Base-by-base conservation (phyloP, 1,140 invertebrate genomes). In the Trichonephila clavipes region DNA sequence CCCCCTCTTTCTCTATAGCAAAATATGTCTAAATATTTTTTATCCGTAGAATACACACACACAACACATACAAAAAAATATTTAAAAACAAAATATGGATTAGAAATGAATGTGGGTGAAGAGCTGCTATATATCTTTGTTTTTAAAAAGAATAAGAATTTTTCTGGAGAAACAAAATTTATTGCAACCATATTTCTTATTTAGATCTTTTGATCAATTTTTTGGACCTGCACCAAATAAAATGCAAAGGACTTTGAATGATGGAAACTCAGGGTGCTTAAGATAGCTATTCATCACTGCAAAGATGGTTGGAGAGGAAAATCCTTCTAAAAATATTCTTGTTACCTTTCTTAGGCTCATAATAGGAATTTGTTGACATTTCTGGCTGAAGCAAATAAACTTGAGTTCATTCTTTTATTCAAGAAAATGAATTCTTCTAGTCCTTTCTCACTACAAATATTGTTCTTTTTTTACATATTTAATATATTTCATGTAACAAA, bases 311-410 rank as follows among this genome's bases (percentile, higher is more conserved):
- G 44, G 19, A 16, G 34, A 34, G 28, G 18, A 40, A 58, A 62
- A 16, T 19, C 28, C 59, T 51, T 16, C 58, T 16, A n/a, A 87
- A 87, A 28, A 51, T 18, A 24, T 34, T 87, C 28, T 21, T 64
- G 58, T 64, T 87, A 59, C 62, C 28, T 40, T 40, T 34, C 10
- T 28, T 62, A 40, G 62, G 59, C 85, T 87, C 34, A n/a, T 19
- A 59, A 64, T 87, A 87, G 62, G 59, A 87, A 87, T 87, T 87
- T 64, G 59, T 87, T 87, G 85, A 87, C 59, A 87, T 87, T 87
- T 64, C 24, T 58, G 62, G 28, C 85, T n/a, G 61, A 62, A 51
- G 85, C 61, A 87, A 64, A 64, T n/a, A 87, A 64, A 51, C 10
- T 51, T 12, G 7, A 51, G 10, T 51, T 12, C 5, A 1, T 12